Evolutionary conservation across 2,797 vertebrate genomes (phyloP).

Genomic region (Triplophysa yarkandensis): DNA sequence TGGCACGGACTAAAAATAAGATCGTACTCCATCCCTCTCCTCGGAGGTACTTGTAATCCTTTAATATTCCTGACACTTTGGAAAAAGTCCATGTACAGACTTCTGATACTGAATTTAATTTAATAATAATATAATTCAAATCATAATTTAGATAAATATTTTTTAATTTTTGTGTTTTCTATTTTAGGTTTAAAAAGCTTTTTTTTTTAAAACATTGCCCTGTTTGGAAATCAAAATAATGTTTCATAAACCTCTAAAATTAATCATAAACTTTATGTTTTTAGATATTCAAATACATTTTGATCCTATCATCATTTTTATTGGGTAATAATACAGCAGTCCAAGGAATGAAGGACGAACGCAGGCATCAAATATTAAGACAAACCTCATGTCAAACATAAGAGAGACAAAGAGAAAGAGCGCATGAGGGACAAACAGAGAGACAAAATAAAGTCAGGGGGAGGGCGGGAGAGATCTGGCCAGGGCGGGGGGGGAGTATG

Average conservation of each 20-base stretch:
- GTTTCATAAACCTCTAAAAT: too few relatives aligned
- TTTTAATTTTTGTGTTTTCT: too few relatives aligned
- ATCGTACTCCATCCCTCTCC: neutral
- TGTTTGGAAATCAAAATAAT: too few relatives aligned
- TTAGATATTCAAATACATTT: neutral
- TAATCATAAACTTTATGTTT: too few relatives aligned
- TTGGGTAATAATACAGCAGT: neutral
- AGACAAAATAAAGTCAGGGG: slow-evolving; percentile 58
- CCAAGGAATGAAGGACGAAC: neutral
- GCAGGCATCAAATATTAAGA: neutral
- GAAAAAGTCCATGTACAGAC: neutral
- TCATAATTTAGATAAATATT: too few relatives aligned
- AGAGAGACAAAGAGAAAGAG: slow-evolving; percentile 18
- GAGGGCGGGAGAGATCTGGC: slow-evolving; percentile 55
- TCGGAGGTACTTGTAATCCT: slow-evolving; percentile 16
- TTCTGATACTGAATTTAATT: neutral
- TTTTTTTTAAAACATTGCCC: too few relatives aligned
- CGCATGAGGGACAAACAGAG: slow-evolving; percentile 44
- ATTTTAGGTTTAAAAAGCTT: too few relatives aligned
- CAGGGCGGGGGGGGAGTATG: slow-evolving; percentile 57
- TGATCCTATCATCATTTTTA: neutral
- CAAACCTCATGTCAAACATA: neutral
- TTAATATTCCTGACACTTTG: slow-evolving; percentile 8
- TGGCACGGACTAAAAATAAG: slow-evolving; percentile 41
- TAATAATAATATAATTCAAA: neutral